Evolutionary conservation across 2,888 invertebrate species (phyloP), one percentile per base, ranked within the genome.

Genomic region (Neelides folsomi): DNA sequence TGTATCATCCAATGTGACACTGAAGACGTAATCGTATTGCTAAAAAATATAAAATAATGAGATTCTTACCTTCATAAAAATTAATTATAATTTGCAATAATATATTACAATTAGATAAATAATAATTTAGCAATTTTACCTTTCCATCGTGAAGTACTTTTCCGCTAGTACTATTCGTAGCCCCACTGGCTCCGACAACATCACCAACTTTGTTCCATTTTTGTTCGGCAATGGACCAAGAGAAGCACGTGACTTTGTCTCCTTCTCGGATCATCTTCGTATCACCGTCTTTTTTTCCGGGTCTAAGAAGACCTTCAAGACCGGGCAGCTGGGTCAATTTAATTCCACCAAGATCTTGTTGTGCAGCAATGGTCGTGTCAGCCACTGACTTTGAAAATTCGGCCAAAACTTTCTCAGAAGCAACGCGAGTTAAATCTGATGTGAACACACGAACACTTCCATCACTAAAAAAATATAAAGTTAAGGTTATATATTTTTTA

Each of bases 11-110:
- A 95, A 83, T 66, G 94, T 94, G n/a, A 97, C 89, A 60, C 81
- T 83, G 70, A 97, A 95, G 27, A 95, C 93, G 71, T 80, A 94
- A 72, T 97, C 97, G 68, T 93, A 97, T 66, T 88, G 84, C 75
- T 60, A 42, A 5, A 40, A 41, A 5, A 13, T n/a, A 48, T 36
- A 5, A 38, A 39, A 19, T n/a, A 51, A 10, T 45, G 47, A n/a
- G n/a, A n/a, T n/a, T n/a, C n/a, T n/a, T n/a, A n/a, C n/a, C n/a
- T n/a, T n/a, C n/a, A n/a, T n/a, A n/a, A n/a, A n/a, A n/a, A n/a
- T n/a, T n/a, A 40, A 18, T 41, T 3, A 20, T 37, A 37, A 5
- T 42, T 13, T 51, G n/a, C 12, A 27, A 8, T 19, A 39, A 18
- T 18, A 15, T 36, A 12, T 2, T 5, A 5, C 6, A 43, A 8